Evolutionary conservation across 2,888 invertebrate genomes (phyloP), one percentile per base, ranked within the genome.

Genomic region (Cyaniris semiargus): DNA sequence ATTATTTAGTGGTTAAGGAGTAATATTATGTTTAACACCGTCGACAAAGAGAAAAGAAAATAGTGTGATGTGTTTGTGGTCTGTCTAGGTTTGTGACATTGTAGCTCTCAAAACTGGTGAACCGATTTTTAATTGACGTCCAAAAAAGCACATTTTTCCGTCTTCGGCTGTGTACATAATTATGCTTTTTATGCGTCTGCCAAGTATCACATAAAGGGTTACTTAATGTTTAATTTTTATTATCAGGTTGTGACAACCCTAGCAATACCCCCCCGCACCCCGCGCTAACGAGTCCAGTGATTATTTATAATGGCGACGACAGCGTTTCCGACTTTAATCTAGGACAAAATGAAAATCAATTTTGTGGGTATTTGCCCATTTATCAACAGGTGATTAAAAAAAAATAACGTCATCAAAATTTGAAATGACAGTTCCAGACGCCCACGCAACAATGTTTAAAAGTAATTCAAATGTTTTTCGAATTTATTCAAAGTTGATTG

Each of bases 281-380:
- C 79, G 75, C 80, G 83, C 88, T 91, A 91, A 91, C 90, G 90
- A 90, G 87, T 85, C 81, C 83, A 89, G 89, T 84, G 87, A 90
- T 90, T 90, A 92, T 92, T 92, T 91, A 92, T 90, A 88, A 83
- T 81, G 77, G 85, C 83, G 92, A 87, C 88, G 93, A 93, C 92
- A 93, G 88, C 87, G 84, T 86, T 92, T 93, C 92, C 93, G 91
- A 89, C 76, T 71, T 76, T 56, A 70, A 76, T 76, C 34, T 71
- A 71, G 71, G 48, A 34, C 60, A 58, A 60, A 38, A 58, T 56
- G 56, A 34, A 31, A 34, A 56, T 75, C 75, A 48, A 23, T 48
- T 56, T n/a, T 27, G 31, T 56, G 8, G 27, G 48, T n/a, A 48
- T 53, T 48, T 66, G 56, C 27, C 15, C 18, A 75, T 34, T 60